Conservation (phyloP, 2,888 invertebrate genomes). For the Drosophila macrospina region DNA sequence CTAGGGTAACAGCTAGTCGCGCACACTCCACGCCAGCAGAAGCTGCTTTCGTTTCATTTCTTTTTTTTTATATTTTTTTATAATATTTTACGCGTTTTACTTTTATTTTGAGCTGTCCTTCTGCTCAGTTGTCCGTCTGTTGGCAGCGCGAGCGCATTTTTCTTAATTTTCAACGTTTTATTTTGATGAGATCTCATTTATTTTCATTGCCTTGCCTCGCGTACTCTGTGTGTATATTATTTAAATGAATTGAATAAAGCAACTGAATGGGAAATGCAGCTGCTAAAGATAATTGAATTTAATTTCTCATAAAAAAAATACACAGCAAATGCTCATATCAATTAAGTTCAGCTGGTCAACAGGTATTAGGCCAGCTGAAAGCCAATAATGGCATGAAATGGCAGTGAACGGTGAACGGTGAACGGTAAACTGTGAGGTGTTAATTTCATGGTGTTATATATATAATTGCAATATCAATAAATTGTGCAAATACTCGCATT, state of each 20-base stretch:
- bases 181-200: slow-evolving; percentile 78
- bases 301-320: slow-evolving; percentile 1
- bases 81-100: slow-evolving; percentile 21
- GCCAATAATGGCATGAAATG: slow-evolving; percentile 1
- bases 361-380: background rate
- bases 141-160: slow-evolving; percentile 57
- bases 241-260: slow-evolving; percentile 51
- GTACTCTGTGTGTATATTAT: slow-evolving; percentile 28
- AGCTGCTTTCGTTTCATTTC: slow-evolving; percentile 1
- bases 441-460: slow-evolving; percentile 19
- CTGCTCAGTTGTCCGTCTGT: slow-evolving; percentile 33
- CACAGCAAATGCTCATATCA: background rate
- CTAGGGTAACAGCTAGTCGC: slow-evolving; percentile 12
- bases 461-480: slow-evolving; percentile 26
- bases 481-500: slow-evolving; percentile 21
- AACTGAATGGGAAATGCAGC: slow-evolving; percentile 40
- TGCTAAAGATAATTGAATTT: slow-evolving; percentile 38
- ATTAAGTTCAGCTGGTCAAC: slow-evolving; percentile 20
- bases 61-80: slow-evolving; percentile 17
- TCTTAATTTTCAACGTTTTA: slow-evolving; percentile 80
- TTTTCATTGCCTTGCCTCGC: slow-evolving; percentile 67
- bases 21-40: slow-evolving; percentile 1
- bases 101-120: slow-evolving; percentile 32
- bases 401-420: background rate
- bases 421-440: no score